A percentile compares a stretch with the other conserved stretches of the same genome.
Conservation (phyloP, 2,113 vertebrate genomes). For the Hippocampus comes region DNA sequence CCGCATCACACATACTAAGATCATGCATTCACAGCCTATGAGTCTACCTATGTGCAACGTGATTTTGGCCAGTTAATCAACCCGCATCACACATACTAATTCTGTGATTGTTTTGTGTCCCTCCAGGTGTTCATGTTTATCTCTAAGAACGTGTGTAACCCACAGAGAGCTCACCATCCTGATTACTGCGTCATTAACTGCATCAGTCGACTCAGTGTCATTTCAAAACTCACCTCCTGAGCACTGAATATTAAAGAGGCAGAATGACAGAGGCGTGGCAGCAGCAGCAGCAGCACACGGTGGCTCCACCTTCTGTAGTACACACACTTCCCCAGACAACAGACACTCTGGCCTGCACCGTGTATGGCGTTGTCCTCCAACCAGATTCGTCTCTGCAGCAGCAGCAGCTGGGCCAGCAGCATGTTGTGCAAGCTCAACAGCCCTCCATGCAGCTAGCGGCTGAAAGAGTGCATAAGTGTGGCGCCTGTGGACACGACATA, state of each 20-base stretch:
- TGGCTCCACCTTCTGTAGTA: constrained; percentile 80
- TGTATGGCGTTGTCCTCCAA: constrained; percentile 92
- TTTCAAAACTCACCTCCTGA: constrained; percentile 15
- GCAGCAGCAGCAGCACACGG: constrained; percentile 69
- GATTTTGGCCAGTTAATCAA: background rate
- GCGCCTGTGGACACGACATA: constrained; percentile 88
- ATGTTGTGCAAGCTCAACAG: constrained; percentile 70
- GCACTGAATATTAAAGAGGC: constrained; percentile 54
- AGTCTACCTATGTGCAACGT: background rate
- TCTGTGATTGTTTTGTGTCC: background rate
- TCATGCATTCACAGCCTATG: background rate
- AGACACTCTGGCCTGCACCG: constrained; percentile 85
- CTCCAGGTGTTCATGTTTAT: constrained; percentile 22
- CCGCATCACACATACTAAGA: background rate
- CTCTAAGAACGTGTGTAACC: constrained; percentile 21
- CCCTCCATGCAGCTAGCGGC: constrained; percentile 73
- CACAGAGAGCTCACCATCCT: constrained; percentile 2
- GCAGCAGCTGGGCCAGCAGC: constrained; percentile 81
- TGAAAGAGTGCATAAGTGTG: constrained; percentile 85
- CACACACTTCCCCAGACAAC: constrained; percentile 81
- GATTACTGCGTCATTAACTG: constrained; percentile 6
- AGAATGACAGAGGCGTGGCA: constrained; percentile 77
- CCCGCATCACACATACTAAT: background rate
- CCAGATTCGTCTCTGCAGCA: constrained; percentile 75
- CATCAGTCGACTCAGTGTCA: constrained; percentile 15